Conservation (phyloP, 2,797 vertebrate genomes). For the Ispidina lecontei region DNA sequence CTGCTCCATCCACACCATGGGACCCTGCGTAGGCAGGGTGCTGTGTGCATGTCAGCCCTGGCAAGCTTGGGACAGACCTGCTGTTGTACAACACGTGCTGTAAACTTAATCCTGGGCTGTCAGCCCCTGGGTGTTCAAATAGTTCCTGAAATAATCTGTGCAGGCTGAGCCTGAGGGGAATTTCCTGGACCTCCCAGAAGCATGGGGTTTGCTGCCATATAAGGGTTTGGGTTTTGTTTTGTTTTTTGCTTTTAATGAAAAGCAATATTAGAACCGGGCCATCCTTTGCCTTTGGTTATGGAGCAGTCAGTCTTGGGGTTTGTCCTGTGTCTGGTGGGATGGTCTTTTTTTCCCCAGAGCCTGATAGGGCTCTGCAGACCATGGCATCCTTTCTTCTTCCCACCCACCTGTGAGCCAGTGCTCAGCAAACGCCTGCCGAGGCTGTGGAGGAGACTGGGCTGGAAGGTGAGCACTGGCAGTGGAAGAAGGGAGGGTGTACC, state of each 20-base stretch:
- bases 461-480: not conserved
- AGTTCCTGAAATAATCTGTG: not conserved
- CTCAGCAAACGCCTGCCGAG: accelerated
- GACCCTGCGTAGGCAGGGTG: not conserved
- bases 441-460: not conserved
- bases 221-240: too few relatives aligned
- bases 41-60: not conserved
- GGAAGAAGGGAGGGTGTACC: accelerated
- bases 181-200: not conserved
- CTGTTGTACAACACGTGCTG: not conserved
- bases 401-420: not conserved
- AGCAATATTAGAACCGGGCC: not conserved
- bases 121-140: not conserved
- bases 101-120: not conserved
- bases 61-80: accelerated
- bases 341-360: not conserved
- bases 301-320: not conserved
- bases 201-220: not conserved
- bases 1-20: not conserved
- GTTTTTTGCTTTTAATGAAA: not conserved
- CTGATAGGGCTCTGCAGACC: not conserved
- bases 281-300: not conserved
- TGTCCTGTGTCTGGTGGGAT: not conserved
- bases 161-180: not conserved
- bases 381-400: not conserved